Evolutionary conservation across 2,888 invertebrate genomes (phyloP), one percentile per base, ranked within the genome.

Genomic region (Ariolimax columbianus): DNA sequence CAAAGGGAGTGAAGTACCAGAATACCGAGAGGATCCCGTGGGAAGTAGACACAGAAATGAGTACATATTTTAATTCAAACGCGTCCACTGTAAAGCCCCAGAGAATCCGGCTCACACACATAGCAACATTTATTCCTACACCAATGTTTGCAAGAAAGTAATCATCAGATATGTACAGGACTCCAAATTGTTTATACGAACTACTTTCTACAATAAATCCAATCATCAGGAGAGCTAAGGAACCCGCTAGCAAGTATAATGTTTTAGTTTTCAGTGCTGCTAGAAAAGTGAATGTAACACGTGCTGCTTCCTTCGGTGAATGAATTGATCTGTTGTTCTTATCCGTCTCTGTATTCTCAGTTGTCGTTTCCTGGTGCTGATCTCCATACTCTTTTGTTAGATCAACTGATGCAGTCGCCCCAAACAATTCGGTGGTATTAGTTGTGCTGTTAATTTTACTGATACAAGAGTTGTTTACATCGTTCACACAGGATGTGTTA

Each of bases 171-270:
- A 81, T 47, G n/a, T 47, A 70, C 23, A 81, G 19, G 19, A 81
- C 11, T 47, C 80, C 80, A 81, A 51, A 81, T 36, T 81, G 80
- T 81, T 81, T 81, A 51, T 81, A 81, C 14, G n/a, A 47, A 9
- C 30, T 70, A 6, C 0, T 47, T 19, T 81, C 80, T 33, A 70
- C 51, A 30, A 47, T 9, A 43, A 33, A 47, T 33, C 47, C 80
- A 30, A 47, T n/a, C 36, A 51, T 51, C 6, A 81, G 4, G 4
- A 81, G 47, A 43, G 51, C n/a, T 11, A 63, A 26, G 9, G 80
- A 70, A 33, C 43, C 1, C 7, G 70, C 19, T 19, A 81, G 11
- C 23, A 70, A 30, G 17, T 81, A 81, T 19, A 81, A 81, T 23
- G 47, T 11, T 23, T 33, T 38, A 6, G 36, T 33, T 33, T 30